Percentiles rank a stretch among this genome's conserved stretches.
Conservation (phyloP, 2,113 vertebrate genomes). For the Trogon melanurus region DNA sequence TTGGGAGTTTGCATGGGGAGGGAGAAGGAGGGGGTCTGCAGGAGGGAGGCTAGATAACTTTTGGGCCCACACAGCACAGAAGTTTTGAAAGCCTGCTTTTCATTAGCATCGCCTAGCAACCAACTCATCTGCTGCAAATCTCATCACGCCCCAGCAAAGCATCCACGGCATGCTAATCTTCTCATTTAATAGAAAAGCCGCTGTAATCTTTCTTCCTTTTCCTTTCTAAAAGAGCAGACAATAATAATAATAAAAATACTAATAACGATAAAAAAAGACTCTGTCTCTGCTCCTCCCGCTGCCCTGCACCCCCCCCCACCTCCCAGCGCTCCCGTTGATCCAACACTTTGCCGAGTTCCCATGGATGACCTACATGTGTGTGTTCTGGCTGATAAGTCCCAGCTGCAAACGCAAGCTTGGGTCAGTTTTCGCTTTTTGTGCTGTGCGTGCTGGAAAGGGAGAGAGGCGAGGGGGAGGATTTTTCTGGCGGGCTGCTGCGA, state of each 20-base stretch:
- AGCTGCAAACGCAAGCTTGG: slow-evolving; percentile 47
- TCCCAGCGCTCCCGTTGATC: background rate
- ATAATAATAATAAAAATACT: slow-evolving; percentile 48
- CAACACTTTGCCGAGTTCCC: slow-evolving; percentile 39
- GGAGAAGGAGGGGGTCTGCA: background rate
- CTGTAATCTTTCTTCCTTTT: slow-evolving; percentile 70
- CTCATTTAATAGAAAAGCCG: slow-evolving; percentile 69
- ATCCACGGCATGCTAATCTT: slow-evolving; percentile 64
- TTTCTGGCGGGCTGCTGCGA: slow-evolving; percentile 37
- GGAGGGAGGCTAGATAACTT: slow-evolving; percentile 61
- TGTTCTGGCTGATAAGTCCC: slow-evolving; percentile 64
- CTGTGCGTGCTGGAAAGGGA: background rate
- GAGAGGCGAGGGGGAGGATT: background rate
- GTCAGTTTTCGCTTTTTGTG: slow-evolving; percentile 21
- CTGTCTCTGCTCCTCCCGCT: background rate
- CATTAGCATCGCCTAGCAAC: slow-evolving; percentile 78
- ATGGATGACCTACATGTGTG: slow-evolving; percentile 61
- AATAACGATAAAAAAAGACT: slow-evolving; percentile 48
- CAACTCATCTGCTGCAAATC: slow-evolving; percentile 76
- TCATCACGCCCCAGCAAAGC: slow-evolving; percentile 75
- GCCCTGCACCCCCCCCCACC: background rate
- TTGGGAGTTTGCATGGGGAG: slow-evolving; percentile 24
- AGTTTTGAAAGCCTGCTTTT: slow-evolving; percentile 76
- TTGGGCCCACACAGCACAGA: slow-evolving; percentile 35
- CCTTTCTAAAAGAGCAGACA: slow-evolving; percentile 51